phyloP scores from a whole-genome alignment of 2,113 vertebrate species.

The Hippocampus comes region DNA sequence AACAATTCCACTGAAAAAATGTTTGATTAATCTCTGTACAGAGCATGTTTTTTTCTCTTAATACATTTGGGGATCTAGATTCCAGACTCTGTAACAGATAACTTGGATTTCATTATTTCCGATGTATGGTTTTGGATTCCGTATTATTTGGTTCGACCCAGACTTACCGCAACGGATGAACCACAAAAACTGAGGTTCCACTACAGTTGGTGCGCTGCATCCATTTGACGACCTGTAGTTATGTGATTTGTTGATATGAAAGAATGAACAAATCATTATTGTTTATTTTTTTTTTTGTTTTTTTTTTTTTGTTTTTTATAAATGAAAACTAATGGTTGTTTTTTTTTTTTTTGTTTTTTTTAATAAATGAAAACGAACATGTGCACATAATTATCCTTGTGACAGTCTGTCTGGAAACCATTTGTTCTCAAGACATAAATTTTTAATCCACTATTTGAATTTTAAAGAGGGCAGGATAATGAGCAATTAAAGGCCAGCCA shows the following conservation, averaged over 20 bases:
- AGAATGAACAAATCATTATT: background rate
- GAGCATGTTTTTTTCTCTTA: background rate
- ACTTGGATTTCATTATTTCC: background rate
- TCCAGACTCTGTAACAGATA: background rate
- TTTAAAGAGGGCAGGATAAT: background rate
- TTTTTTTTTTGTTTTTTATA: background rate
- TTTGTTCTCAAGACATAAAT: background rate
- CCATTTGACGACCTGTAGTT: background rate
- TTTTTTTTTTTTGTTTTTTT: background rate
- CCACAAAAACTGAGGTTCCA: background rate
- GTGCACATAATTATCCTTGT: background rate
- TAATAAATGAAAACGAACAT: background rate
- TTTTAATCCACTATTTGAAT: background rate
- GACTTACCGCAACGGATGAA: background rate
- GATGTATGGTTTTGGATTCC: background rate
- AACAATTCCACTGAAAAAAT: too few relatives aligned
- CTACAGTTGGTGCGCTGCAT: background rate
- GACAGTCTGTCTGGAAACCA: background rate
- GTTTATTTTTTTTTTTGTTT: background rate
- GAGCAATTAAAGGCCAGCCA: slow-evolving; percentile 3
- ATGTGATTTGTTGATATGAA: background rate
- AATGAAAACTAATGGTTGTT: slow-evolving; percentile 1
- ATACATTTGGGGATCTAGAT: background rate
- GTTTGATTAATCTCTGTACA: too few relatives aligned
- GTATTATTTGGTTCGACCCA: background rate